A percentile compares a stretch with the other conserved stretches of the same genome.
Conservation (phyloP, 1,140 invertebrate genomes). For the Drosophila bipectinata region DNA sequence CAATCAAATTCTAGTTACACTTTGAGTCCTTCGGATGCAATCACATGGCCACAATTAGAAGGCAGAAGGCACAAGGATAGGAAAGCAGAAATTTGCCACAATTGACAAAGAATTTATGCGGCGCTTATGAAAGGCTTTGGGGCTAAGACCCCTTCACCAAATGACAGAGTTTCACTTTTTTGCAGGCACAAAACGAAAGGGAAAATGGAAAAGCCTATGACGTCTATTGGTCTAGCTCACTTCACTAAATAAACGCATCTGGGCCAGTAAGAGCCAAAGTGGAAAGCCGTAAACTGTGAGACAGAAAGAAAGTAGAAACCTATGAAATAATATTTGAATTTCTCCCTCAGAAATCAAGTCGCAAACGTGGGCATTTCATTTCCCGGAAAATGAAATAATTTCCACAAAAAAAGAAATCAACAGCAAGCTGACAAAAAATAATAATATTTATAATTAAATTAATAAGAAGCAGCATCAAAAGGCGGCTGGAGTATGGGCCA, state of each 20-base stretch:
- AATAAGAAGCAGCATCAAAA: slow-evolving; percentile 51
- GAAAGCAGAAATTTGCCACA: slow-evolving; percentile 64
- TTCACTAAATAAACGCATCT: slow-evolving; percentile 59
- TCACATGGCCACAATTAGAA: slow-evolving; percentile 58
- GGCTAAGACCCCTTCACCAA: slow-evolving; percentile 63
- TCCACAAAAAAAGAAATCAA: slow-evolving; percentile 17
- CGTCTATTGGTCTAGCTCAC: slow-evolving; percentile 5
- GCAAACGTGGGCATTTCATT: slow-evolving; percentile 57
- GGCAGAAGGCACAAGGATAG: slow-evolving; percentile 15
- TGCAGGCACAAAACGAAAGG: background rate
- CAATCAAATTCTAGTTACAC: slow-evolving; percentile 77
- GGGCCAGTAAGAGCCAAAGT: slow-evolving; percentile 12
- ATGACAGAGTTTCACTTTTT: slow-evolving; percentile 64
- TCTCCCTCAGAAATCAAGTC: slow-evolving; percentile 40
- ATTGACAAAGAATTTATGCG: slow-evolving; percentile 80
- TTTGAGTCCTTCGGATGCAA: slow-evolving; percentile 40
- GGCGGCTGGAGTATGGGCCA: slow-evolving; percentile 7
- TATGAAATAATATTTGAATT: slow-evolving; percentile 30
- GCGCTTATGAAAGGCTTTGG: slow-evolving; percentile 75
- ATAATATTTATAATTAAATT: slow-evolving; percentile 71
- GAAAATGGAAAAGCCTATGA: slow-evolving; percentile 8
- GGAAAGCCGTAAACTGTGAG: background rate
- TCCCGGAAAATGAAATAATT: slow-evolving; percentile 29
- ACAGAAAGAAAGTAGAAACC: slow-evolving; percentile 16
- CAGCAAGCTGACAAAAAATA: slow-evolving; percentile 16